Percentiles rank a stretch among this genome's conserved stretches.
These are phyloP conservation scores for Noctilio leporinus DNA, from an alignment of 2,113 vertebrate species.

Conservation along the genomic window DNA sequence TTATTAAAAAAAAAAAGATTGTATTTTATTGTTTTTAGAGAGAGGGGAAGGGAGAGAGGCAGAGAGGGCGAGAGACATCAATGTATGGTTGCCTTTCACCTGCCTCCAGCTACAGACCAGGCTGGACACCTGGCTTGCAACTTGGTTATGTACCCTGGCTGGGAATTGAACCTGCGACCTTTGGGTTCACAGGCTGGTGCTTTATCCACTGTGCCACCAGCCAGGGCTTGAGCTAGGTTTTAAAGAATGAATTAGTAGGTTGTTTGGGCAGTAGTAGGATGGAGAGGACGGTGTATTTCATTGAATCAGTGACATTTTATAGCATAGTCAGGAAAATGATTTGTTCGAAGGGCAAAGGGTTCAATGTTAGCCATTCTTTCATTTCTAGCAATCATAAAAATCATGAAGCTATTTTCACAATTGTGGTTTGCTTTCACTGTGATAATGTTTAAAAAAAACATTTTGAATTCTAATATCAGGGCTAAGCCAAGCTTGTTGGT, in stretches of 20 bases:
- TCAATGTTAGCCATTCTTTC: not conserved
- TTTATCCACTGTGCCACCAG: too few relatives aligned
- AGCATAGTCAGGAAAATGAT: not conserved
- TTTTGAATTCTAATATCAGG: not conserved
- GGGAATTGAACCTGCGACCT: too few relatives aligned
- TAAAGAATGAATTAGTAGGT: not conserved
- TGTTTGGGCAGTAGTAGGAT: not conserved
- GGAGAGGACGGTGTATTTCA: not conserved
- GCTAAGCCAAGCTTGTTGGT: not conserved
- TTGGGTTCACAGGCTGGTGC: too few relatives aligned
- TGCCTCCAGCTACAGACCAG: too few relatives aligned
- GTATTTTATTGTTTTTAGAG: too few relatives aligned
- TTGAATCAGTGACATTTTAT: not conserved
- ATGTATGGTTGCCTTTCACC: too few relatives aligned
- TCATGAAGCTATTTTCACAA: not conserved
- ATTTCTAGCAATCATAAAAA: not conserved
- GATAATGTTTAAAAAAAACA: not conserved
- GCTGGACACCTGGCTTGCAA: too few relatives aligned
- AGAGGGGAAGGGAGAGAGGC: too few relatives aligned
- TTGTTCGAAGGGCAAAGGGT: not conserved
- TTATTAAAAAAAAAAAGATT: too few relatives aligned
- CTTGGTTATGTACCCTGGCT: too few relatives aligned
- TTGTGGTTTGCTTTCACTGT: constrained; percentile 21
- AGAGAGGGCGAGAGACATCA: too few relatives aligned
- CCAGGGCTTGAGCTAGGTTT: not conserved